These are phyloP conservation scores for Ornithoptera alexandrae DNA, from an alignment of 2,888 invertebrate genomes.

Conservation along the genomic window DNA sequence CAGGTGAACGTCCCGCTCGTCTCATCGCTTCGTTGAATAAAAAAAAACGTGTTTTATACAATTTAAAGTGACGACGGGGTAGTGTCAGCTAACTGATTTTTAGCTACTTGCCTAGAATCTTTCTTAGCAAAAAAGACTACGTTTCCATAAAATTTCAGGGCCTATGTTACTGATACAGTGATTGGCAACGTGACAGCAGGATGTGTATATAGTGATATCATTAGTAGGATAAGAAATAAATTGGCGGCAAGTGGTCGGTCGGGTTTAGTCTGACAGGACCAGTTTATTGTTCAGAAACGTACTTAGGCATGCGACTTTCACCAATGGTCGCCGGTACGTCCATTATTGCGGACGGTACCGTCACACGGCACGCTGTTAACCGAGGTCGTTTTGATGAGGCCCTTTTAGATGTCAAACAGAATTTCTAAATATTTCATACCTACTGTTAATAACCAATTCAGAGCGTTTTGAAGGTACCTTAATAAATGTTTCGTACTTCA, in stretches of 20 bases:
- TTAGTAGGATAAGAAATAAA: conserved; percentile 46
- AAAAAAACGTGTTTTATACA: not conserved
- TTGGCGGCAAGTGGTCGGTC: conserved; percentile 45
- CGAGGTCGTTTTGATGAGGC: conserved; percentile 5
- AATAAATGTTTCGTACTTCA: too few relatives aligned
- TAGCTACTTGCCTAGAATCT: too few relatives aligned
- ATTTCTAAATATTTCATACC: not conserved
- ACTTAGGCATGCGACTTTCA: conserved; percentile 54
- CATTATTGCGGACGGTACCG: conserved; percentile 40
- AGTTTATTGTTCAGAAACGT: conserved; percentile 56
- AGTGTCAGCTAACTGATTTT: too few relatives aligned
- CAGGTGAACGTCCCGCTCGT: too few relatives aligned
- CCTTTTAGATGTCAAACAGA: conserved; percentile 14
- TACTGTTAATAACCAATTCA: not conserved
- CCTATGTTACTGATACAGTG: not conserved
- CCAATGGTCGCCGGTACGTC: conserved; percentile 40
- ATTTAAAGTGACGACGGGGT: too few relatives aligned
- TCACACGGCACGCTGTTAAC: conserved; percentile 39
- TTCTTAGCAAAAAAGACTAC: too few relatives aligned
- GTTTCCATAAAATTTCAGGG: too few relatives aligned
- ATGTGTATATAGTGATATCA: conserved; percentile 30
- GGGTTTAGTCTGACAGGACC: conserved; percentile 51
- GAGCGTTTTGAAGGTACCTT: too few relatives aligned
- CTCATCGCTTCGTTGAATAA: too few relatives aligned
- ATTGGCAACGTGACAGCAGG: not conserved